These are phyloP conservation scores for Trichopoda pennipes DNA, from an alignment of 2,888 invertebrate genomes.

Conservation along the genomic window DNA sequence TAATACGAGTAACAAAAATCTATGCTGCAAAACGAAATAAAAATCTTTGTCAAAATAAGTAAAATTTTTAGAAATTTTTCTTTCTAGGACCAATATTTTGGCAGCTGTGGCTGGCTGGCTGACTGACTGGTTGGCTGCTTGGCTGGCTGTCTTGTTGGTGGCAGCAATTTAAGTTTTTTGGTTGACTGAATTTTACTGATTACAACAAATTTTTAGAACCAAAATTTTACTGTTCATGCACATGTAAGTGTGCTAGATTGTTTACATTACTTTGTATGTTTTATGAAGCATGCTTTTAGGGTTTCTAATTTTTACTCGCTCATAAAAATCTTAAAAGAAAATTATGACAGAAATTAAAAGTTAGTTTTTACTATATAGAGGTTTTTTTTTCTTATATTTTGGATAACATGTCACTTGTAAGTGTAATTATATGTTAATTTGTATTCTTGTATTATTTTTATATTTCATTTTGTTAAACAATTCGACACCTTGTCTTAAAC, in stretches of 20 bases:
- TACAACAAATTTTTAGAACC: slow-evolving; percentile 40
- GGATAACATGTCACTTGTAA: no score
- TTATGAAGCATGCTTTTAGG: slow-evolving; percentile 33
- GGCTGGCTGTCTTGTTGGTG: no score
- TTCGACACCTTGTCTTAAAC: no score
- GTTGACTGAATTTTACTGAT: slow-evolving; percentile 51
- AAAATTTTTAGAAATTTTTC: slow-evolving; percentile 17
- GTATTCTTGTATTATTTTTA: no score
- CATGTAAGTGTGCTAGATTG: neutral
- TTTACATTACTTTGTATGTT: neutral
- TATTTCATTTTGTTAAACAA: no score
- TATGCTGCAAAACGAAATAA: neutral
- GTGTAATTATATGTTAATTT: no score
- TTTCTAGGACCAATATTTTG: neutral
- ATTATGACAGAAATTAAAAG: neutral
- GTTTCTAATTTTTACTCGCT: neutral
- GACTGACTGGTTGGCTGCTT: neutral
- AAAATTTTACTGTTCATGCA: neutral
- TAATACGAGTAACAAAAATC: neutral
- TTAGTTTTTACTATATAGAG: no score
- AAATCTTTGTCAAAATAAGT: slow-evolving; percentile 27
- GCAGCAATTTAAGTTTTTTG: slow-evolving; percentile 30
- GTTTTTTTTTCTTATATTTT: no score
- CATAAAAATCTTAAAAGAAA: neutral
- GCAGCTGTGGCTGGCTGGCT: neutral